A percentile compares a stretch with the other conserved stretches of the same genome.
Conservation (phyloP, 1,140 invertebrate genomes). For the Drosophila obscura region DNA sequence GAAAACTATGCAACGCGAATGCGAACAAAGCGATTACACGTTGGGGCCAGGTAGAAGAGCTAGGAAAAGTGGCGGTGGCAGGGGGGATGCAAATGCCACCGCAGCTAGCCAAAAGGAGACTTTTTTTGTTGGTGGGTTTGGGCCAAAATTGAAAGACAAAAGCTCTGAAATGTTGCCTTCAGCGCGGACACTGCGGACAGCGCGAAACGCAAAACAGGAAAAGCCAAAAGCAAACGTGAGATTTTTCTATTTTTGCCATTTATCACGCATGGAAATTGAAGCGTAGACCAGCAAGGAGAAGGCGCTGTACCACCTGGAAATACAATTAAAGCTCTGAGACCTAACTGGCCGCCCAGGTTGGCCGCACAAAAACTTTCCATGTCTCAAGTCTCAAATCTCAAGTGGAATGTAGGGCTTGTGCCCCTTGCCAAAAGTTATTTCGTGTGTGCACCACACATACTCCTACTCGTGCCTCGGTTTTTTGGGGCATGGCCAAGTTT, state of each 20-base stretch:
- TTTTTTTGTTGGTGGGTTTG: constrained; percentile 14
- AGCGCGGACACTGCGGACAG: constrained; percentile 17
- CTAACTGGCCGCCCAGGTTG: constrained; percentile 29
- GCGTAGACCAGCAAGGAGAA: background rate
- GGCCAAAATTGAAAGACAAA: constrained; percentile 65
- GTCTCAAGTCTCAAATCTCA: constrained; percentile 49
- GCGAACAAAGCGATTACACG: constrained; percentile 44
- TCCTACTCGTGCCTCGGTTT: background rate
- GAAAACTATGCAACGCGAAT: constrained; percentile 40
- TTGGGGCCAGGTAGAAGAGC: background rate
- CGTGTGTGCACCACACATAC: constrained; percentile 20
- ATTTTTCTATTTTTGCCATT: constrained; percentile 47
- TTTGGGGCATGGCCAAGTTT: constrained; percentile 54
- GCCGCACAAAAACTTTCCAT: constrained; percentile 46
- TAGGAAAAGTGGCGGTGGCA: background rate
- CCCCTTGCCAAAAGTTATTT: constrained; percentile 34
- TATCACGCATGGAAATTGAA: constrained; percentile 62
- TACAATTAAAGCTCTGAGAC: constrained; percentile 75
- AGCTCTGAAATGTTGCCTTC: constrained; percentile 41
- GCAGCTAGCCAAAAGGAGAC: constrained; percentile 20
- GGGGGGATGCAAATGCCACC: constrained; percentile 4
- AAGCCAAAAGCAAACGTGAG: constrained; percentile 28
- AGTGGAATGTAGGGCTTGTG: constrained; percentile 24
- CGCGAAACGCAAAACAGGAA: constrained; percentile 28
- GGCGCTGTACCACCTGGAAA: constrained; percentile 52